Percentiles rank a stretch among this genome's conserved stretches.
Conservation (phyloP, 2,113 vertebrate species). For the Cercopithecus mona region DNA sequence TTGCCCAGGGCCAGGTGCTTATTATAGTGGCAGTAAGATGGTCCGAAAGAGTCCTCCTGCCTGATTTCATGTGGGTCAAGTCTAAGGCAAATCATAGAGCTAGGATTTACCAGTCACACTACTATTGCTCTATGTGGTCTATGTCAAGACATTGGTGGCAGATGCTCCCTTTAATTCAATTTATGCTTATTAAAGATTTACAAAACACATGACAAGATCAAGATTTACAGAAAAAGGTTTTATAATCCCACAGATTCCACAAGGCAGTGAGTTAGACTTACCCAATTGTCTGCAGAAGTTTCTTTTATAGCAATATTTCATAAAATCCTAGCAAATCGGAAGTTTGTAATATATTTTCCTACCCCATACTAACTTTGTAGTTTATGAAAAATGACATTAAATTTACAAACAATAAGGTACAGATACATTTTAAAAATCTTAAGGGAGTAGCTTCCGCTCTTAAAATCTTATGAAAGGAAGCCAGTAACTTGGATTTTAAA, state of each 20-base stretch:
- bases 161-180: background rate
- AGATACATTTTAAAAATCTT: background rate
- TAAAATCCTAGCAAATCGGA: background rate
- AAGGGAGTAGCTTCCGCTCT: background rate
- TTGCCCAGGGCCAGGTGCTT: background rate
- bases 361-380: background rate
- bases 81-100: background rate
- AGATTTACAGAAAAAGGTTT: background rate
- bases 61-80: background rate
- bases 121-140: background rate
- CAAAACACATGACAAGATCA: fast-evolving
- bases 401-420: background rate
- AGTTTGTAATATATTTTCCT: background rate
- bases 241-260: background rate
- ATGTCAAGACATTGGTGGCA: background rate
- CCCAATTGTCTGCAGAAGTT: background rate
- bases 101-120: background rate
- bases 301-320: background rate
- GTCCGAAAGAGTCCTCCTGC: background rate
- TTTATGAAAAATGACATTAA: background rate
- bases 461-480: slow-evolving; percentile 26
- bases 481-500: slow-evolving; percentile 27
- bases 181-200: background rate
- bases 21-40: background rate
- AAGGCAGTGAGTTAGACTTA: background rate